Evolutionary conservation across 2,797 vertebrate species (phyloP).

Genomic region (Neopelma chrysocephalum): DNA sequence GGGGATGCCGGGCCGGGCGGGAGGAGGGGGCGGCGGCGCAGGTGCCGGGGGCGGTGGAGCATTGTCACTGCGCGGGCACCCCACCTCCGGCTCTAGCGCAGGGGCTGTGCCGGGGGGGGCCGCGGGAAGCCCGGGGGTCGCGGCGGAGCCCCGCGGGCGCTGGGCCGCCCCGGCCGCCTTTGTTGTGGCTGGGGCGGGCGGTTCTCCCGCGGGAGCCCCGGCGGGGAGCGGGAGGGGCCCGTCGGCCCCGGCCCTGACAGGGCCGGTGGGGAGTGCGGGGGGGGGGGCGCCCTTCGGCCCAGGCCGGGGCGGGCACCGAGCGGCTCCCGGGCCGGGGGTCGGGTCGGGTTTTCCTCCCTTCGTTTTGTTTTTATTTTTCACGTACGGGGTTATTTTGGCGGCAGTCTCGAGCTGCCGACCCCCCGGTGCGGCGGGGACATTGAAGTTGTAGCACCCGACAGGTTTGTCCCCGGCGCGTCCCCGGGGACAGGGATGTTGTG

Average conservation of each 20-base stretch:
- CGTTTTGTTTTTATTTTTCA: background rate
- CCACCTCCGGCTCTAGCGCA: background rate
- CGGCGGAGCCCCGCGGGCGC: background rate
- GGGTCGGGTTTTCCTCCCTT: no score
- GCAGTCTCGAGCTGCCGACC: background rate
- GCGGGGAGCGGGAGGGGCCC: background rate
- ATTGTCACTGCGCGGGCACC: background rate
- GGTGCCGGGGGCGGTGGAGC: background rate
- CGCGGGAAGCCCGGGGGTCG: background rate
- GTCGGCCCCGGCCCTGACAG: background rate
- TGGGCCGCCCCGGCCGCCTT: background rate
- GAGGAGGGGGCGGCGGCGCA: background rate
- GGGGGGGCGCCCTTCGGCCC: background rate
- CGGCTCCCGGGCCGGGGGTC: background rate
- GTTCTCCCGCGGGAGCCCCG: background rate
- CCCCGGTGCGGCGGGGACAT: background rate
- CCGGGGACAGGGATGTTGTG: background rate
- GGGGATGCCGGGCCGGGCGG: background rate
- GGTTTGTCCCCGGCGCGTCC: background rate
- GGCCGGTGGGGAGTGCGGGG: background rate
- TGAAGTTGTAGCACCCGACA: background rate
- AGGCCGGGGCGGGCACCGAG: background rate
- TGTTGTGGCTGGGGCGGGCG: slow-evolving; percentile 8
- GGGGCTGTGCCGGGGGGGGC: background rate
- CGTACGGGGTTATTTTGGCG: background rate